Base-by-base conservation (phyloP, 2,888 invertebrate species). In the Petrolisthes manimaculis region DNA sequence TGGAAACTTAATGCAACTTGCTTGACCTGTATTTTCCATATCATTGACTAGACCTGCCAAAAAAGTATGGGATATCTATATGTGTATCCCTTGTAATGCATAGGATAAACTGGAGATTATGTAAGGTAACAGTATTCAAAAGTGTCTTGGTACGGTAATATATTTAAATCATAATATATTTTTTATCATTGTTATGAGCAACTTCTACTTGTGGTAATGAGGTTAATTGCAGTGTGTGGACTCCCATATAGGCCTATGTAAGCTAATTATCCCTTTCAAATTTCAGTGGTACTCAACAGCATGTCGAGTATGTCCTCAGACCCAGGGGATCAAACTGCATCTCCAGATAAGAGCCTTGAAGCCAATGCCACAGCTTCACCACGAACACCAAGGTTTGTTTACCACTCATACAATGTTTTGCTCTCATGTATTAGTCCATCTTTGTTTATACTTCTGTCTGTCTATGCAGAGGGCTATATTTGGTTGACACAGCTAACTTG, bases 301-400 rank as follows among this genome's bases (percentile, higher is more conserved):
- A 89, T 91, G 88, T 91, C 91, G 18, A 89, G 89, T 71, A 86
- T 89, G 51, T 86, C 91, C n/a, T 91, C 91, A 5, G 91, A 91
- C 14, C 78, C 91, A n/a, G 78, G 67, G 3, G 89, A 90, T 51
- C 78, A 61, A 9, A 80, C 88, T n/a, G 88, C 81, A 6, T 86
- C 90, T 5, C 88, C 90, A 12, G 90, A 90, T 67, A 90, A 90
- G 56, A 88, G 88, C 51, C 67, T 90, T 12, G 90, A 90, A 56
- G 79, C 81, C 5, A 86, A 88, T 61, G 53, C 75, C n/a, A 80
- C 86, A 37, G 86, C 88, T 61, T 90, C 90, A 5, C 90, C 90
- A 6, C 74, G 88, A 12, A 85, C 82, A 53, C 84, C 82, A 12
- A 86, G 88, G 90, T 86, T 14, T 77, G 24, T 77, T 77, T 0